A percentile compares a stretch with the other conserved stretches of the same genome.
Evolutionary conservation across 1,140 invertebrate genomes (phyloP).

Genomic region (Brachionus koreanus): DNA sequence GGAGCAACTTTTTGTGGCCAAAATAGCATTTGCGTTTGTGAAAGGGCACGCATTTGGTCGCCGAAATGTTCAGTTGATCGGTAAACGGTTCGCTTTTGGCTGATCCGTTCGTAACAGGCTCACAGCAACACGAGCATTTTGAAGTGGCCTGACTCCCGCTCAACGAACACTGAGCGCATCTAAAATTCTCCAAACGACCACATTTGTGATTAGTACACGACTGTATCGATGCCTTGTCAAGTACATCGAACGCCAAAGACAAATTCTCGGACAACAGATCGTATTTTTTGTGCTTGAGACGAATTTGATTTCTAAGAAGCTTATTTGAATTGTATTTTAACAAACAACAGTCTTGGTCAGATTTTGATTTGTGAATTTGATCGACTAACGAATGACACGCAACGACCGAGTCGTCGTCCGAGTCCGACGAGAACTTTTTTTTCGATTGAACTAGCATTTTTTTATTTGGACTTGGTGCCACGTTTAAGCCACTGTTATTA

Average conservation of each 20-base stretch:
- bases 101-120: neutral
- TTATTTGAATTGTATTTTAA: neutral
- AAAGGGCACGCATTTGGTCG: neutral
- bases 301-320: neutral
- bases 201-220: neutral
- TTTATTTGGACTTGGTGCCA: neutral
- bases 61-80: neutral
- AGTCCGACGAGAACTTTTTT: neutral
- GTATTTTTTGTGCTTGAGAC: constrained; percentile 31
- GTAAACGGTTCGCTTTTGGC: neutral
- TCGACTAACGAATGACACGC: neutral
- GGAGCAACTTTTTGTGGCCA: neutral
- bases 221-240: neutral
- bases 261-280: constrained; percentile 22
- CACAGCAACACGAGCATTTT: neutral
- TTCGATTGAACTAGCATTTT: neutral
- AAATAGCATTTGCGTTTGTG: constrained; percentile 33
- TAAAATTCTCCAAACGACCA: neutral
- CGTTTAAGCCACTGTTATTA: neutral
- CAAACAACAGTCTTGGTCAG: neutral
- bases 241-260: constrained; percentile 5
- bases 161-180: neutral
- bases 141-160: too few relatives aligned
- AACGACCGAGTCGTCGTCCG: neutral
- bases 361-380: neutral